Percentiles rank a stretch among this genome's conserved stretches.
Evolutionary conservation across 2,797 vertebrate genomes (phyloP).

Genomic region (Crypturellus tataupa): DNA sequence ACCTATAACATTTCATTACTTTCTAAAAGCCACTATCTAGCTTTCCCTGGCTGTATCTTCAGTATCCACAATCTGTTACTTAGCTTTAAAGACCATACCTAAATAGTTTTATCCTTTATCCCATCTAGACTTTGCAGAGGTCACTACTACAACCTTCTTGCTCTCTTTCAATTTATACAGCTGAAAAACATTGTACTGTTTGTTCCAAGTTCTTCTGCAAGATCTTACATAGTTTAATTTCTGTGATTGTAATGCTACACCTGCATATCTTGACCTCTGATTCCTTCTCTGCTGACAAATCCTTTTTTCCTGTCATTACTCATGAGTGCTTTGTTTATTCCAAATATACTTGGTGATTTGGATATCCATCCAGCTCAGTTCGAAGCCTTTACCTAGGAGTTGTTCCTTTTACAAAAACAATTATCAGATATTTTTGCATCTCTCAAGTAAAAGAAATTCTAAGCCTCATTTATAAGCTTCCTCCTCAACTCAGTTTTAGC

Average conservation of each 20-base stretch:
- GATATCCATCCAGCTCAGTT: background rate
- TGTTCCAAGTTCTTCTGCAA: background rate
- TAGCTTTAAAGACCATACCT: background rate
- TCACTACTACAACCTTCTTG: background rate
- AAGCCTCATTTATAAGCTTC: background rate
- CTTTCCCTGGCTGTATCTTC: background rate
- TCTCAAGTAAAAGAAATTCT: background rate
- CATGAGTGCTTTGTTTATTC: background rate
- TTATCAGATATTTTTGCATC: background rate
- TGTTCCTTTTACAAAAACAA: background rate
- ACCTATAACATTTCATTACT: background rate
- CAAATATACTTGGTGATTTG: background rate
- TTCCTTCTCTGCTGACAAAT: background rate
- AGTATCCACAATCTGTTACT: background rate
- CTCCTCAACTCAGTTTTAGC: background rate
- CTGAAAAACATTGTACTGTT: background rate
- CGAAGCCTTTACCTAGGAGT: background rate
- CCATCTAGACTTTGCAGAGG: background rate
- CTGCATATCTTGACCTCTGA: background rate
- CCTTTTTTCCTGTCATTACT: background rate
- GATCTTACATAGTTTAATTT: background rate
- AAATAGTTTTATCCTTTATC: background rate
- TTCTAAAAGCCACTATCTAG: background rate
- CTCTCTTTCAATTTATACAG: background rate
- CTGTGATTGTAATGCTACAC: background rate